Base-by-base conservation (phyloP, 2,113 vertebrate species). In the Casuarius casuarius region DNA sequence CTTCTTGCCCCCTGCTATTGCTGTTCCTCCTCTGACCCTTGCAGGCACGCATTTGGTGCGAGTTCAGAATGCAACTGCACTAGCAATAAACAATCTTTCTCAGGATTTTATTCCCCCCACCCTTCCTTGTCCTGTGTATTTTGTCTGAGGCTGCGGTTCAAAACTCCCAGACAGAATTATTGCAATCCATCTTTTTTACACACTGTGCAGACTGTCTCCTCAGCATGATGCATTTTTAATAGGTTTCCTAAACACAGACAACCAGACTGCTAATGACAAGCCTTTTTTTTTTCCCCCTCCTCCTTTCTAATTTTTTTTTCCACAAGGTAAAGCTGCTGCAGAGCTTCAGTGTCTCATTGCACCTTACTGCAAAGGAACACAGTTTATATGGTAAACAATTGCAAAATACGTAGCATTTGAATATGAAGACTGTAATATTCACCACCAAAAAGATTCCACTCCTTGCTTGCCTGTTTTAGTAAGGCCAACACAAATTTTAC, bases 151-250 rank as follows among this genome's bases (percentile, higher is more conserved):
- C 96, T 56, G 81, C 72, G 91, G 94, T 97, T 98, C 97, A 95
- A 95, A 88, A 94, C 94, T 92, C 92, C 89, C 97, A 98, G 98
- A 98, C 97, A 96, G 95, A 97, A 97, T 97, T 97, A 98, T 97
- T 98, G 95, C 95, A 94, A 93, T 90, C 93, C 94, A 95, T 91
- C 90, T 96, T 90, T 95, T 94, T 96, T 96, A 97, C 92, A 97
- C 89, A 84, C 92, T 95, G 89, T 92, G 94, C 89, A 96, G 95
- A 97, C 96, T 96, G 97, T 93, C 96, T 97, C 97, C 97, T 93
- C 95, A 97, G 95, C 87, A 79, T 90, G 95, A 97, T 97, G 86
- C 95, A 96, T 97, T 96, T 97, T 97, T 97, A 97, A 97, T 95
- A 84, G 92, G 89, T 87, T 95, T 95, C 93, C 96, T 97, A 94